These are phyloP conservation scores for Aplysina aerophoba DNA, from an alignment of 37 sponge, comb jelly and placozoan species.

Conservation along the genomic window DNA sequence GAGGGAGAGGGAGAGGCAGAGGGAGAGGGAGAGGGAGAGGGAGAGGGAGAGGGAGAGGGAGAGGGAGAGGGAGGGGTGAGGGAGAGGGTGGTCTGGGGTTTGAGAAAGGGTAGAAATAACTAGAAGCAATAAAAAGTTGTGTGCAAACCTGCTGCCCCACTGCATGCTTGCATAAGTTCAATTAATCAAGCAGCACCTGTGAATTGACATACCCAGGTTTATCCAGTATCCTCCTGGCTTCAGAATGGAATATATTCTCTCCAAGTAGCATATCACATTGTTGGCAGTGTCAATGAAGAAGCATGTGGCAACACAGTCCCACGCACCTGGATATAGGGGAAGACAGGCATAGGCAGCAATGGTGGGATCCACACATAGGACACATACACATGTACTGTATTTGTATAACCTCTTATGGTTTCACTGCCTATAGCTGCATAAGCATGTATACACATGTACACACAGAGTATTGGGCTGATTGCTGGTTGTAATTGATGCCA, in stretches of 20 bases:
- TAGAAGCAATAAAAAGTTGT: background rate
- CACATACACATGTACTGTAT: too few species aligned
- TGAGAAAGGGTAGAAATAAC: background rate
- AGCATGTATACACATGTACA: too few species aligned
- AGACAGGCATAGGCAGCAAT: too few species aligned
- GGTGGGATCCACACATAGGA: too few species aligned
- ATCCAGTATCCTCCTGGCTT: slow-evolving; percentile 98
- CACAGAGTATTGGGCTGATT: too few species aligned
- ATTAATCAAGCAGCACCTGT: background rate
- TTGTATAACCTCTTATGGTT: too few species aligned
- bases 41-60: slow-evolving; percentile 44
- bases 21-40: slow-evolving; percentile 33
- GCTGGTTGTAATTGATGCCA: too few species aligned
- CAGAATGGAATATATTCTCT: slow-evolving; percentile 83
- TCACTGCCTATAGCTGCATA: too few species aligned
- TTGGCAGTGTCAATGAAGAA: slow-evolving; percentile 97
- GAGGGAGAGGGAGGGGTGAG: slow-evolving; percentile 28
- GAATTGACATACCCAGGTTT: slow-evolving; percentile 73
- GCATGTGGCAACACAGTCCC: slow-evolving; percentile 82
- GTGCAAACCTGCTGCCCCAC: too few species aligned
- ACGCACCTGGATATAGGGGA: background rate
- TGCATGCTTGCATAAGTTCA: too few species aligned
- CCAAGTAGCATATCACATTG: slow-evolving; percentile 90
- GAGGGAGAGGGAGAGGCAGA: slow-evolving; percentile 25
- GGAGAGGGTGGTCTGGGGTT: background rate